Evolutionary conservation across 2,113 vertebrate species (phyloP).

Genomic region (Notarius lentiginosus): DNA sequence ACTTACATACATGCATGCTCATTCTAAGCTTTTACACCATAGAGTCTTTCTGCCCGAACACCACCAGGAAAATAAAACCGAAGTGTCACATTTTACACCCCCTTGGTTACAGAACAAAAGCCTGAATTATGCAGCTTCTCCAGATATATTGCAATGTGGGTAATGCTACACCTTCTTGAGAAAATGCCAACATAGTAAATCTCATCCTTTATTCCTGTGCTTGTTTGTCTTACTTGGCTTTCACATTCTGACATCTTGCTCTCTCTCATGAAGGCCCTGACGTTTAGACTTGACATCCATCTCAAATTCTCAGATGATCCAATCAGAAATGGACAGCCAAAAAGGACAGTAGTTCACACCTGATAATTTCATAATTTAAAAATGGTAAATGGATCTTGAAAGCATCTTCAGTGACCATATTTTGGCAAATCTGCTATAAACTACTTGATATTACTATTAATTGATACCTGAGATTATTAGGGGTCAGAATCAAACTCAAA

Average conservation of each 20-base stretch:
- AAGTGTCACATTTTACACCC: background rate
- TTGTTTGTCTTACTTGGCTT: slow-evolving; percentile 8
- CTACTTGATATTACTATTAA: background rate
- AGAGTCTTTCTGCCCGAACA: too few relatives aligned
- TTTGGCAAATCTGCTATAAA: background rate
- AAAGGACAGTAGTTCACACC: background rate
- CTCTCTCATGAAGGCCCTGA: background rate
- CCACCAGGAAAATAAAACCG: slow-evolving; percentile 2
- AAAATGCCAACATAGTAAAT: slow-evolving; percentile 19
- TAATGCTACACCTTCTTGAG: background rate
- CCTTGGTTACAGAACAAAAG: slow-evolving; percentile 2
- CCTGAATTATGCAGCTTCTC: background rate
- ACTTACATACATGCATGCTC: too few relatives aligned
- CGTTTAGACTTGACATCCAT: slow-evolving; percentile 10
- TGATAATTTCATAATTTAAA: background rate
- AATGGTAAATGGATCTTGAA: background rate
- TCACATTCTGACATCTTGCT: background rate
- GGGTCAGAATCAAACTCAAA: background rate
- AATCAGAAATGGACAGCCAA: background rate
- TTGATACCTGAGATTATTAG: background rate
- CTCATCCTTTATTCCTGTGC: slow-evolving; percentile 5
- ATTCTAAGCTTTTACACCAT: background rate
- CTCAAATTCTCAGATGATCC: background rate
- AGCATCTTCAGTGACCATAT: background rate
- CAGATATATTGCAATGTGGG: background rate